Conservation (phyloP, 1,140 invertebrate genomes). For the Drosophila parabipectinata region DNA sequence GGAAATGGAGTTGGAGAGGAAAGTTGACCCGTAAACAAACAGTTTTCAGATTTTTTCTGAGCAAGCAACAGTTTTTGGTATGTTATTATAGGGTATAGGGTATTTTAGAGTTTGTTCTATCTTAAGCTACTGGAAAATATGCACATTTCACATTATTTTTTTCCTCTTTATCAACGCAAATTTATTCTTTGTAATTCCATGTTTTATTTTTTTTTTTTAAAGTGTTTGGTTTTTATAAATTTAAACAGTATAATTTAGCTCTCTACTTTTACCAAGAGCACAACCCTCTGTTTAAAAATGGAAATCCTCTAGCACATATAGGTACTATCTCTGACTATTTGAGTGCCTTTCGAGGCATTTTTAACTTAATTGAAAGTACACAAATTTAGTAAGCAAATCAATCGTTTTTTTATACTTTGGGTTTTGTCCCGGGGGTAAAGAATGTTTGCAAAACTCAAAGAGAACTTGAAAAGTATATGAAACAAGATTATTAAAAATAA, state of each 20-base stretch:
- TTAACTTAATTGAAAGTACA: conserved; percentile 75
- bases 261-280: not conserved
- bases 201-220: not conserved
- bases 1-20: conserved; percentile 21
- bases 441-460: conserved; percentile 58
- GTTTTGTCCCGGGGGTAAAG: conserved; percentile 19
- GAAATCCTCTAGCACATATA: conserved; percentile 30
- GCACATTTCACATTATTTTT: no score
- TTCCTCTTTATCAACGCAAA: no score
- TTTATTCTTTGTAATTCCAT: no score
- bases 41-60: conserved; percentile 47
- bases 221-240: not conserved
- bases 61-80: conserved; percentile 36
- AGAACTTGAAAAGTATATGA: conserved; percentile 23
- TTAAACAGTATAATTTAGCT: not conserved
- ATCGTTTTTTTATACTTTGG: conserved; percentile 23
- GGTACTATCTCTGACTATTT: conserved; percentile 18
- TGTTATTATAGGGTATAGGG: conserved; percentile 25
- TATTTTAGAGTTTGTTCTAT: not conserved
- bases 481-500: conserved; percentile 75
- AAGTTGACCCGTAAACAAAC: conserved; percentile 80
- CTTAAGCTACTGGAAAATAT: no score
- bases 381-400: conserved; percentile 67
- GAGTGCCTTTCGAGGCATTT: conserved; percentile 43
- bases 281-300: conserved; percentile 42